Conservation (phyloP, 2,113 vertebrate species). For the Cyprinodon brontotheroides region DNA sequence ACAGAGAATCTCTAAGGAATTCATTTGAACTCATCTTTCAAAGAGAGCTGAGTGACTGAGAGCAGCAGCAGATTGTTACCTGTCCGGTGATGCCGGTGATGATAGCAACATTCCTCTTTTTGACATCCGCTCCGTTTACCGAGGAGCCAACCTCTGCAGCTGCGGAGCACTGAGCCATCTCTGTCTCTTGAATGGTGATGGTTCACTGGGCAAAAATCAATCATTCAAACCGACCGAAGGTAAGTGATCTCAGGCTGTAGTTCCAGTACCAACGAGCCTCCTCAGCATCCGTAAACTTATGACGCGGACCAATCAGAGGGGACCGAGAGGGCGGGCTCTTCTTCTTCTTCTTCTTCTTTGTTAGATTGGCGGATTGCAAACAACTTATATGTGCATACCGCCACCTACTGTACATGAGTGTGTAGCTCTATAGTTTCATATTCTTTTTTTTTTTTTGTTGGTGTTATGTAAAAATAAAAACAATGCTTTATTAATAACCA, state of each 20-base stretch:
- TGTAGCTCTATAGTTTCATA: too few relatives aligned
- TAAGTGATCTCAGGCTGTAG: background rate
- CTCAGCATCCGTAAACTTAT: conserved; percentile 43
- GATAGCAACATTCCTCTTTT: conserved; percentile 68
- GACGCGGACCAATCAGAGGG: conserved; percentile 61
- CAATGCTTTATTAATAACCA: too few relatives aligned
- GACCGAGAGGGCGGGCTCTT: background rate
- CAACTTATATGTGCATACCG: too few relatives aligned
- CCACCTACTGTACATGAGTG: too few relatives aligned
- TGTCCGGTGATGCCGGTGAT: conserved; percentile 82
- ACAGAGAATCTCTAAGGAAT: background rate
- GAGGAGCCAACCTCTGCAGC: background rate
- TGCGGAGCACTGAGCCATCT: conserved; percentile 68
- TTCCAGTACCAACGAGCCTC: background rate
- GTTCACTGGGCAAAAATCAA: background rate
- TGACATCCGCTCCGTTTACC: conserved; percentile 26
- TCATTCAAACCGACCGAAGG: background rate
- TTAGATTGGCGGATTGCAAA: too few relatives aligned
- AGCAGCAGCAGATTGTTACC: conserved; percentile 52
- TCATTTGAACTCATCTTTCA: background rate
- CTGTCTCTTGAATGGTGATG: background rate
- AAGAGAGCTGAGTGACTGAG: background rate
- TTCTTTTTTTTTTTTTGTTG: too few relatives aligned
- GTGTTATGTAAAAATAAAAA: too few relatives aligned
- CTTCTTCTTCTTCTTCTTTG: too few relatives aligned